Evolutionary conservation across 2,888 invertebrate species (phyloP), one percentile per base, ranked within the genome.

Genomic region (Ochlodes sylvanus): DNA sequence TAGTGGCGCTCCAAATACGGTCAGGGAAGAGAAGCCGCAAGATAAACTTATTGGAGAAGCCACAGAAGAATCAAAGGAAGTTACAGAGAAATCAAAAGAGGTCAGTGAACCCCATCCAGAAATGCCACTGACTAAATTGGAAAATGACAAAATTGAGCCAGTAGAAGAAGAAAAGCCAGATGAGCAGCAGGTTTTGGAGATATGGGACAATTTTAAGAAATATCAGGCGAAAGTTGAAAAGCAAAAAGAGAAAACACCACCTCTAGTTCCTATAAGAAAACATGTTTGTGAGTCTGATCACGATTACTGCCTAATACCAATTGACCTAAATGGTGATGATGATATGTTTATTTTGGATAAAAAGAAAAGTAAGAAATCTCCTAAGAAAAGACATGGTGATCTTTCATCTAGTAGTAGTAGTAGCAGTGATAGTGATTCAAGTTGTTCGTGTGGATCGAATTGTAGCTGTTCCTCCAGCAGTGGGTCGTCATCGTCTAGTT

Each of bases 391-490:
- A 79, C 89, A 86, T 52, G 91, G 87, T 55, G 89, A 84, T 38
- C 88, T 94, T 71, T 95, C 96, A 19, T 96, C 96, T 0, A 96
- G 96, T 0, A 96, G 96, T 79, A 95, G 95, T 76, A 96, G 96
- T 19, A 97, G 96, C 72, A 96, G 96, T 75, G 96, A 96, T 76
- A 96, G 96, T 71, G 90, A 90, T 76, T 96, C 97, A 0, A 96
- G 96, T 79, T 97, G 97, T 79, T 96, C 97, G 0, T 97, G 97
- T 81, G 97, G 97, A 4, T 96, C 97, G 0, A 97, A 97, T 80
- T 97, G 97, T 79, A 97, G 97, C 72, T 97, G 97, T 81, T 96
- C 96, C 7, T 96, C 96, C 61, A 95, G 95, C 64, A 96, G 95
- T 69, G 95, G 95, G 62, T 96, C 96, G 0, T 95, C 95, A 6